Evolutionary conservation across 1,140 invertebrate species (phyloP), one percentile per base, ranked within the genome.

Genomic region (Drosophila azteca): DNA sequence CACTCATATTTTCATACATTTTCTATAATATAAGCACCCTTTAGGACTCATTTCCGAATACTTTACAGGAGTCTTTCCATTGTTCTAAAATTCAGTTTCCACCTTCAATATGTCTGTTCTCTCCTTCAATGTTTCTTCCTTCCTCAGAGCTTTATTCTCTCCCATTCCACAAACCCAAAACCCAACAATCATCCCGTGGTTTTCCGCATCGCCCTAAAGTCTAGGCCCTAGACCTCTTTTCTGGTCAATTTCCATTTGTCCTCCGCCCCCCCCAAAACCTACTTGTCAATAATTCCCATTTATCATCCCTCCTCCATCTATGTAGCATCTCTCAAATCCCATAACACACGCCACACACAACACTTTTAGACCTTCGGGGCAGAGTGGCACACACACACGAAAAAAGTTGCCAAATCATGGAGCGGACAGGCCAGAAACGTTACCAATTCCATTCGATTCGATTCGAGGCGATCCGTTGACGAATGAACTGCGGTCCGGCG

Each of bases 381-480:
- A 39, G 3, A 52, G 24, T 48, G 24, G 35, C 35, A 50, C 1
- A 20, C 17, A 39, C 55, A 64, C 55, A 45, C 57, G 35, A 61
- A 58, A 64, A 74, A 78, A 70, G 70, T 53, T 73, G 79, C 79
- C 60, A 69, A 82, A 74, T 82, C 79, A 73, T 76, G 51, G 15
- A 44, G 44, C 8, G 15, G 22, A 44, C n/a, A 13, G 35, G 11
- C 35, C 35, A 20, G 35, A 13, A 39, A 13, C 35, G 35, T 5
- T 39, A 39, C 35, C 35, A 3, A 35, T 35, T 35, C 31, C 9
- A 31, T 31, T 8, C 29, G 31, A 39, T 13, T 13, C 35, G 35
- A 39, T 13, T 39, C 11, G 35, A 63, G 6, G 13, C 41, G 20
- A 46, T 62, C 39, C 55, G 45, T 44, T 31, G 24, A 20, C n/a